phyloP scores from a whole-genome alignment of 2,888 invertebrate genomes.

The Smittia aterrima region DNA sequence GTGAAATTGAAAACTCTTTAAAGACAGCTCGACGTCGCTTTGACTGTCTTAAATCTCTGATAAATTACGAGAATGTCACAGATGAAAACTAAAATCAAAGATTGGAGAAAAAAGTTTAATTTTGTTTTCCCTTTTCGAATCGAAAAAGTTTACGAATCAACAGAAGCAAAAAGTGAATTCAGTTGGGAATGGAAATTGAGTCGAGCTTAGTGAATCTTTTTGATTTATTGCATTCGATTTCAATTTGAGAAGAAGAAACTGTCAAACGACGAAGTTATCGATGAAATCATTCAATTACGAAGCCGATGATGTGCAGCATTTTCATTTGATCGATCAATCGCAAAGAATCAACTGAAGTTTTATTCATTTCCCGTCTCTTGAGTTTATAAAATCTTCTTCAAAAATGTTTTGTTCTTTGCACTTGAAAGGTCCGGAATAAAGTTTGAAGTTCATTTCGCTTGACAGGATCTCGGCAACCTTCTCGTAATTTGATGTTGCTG shows the following conservation, averaged over 20 bases:
- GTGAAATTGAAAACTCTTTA: neutral
- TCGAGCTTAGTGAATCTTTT: constrained; percentile 23
- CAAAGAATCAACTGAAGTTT: neutral
- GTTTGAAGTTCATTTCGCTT: too few relatives aligned
- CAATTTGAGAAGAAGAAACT: neutral
- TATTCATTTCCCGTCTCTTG: neutral
- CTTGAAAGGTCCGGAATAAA: too few relatives aligned
- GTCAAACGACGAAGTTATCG: neutral
- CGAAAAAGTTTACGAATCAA: neutral
- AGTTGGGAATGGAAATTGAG: neutral
- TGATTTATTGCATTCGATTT: constrained; percentile 38
- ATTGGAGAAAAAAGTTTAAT: neutral
- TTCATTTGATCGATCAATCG: neutral
- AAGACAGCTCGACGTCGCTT: neutral
- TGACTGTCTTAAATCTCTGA: neutral
- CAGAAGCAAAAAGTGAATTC: neutral
- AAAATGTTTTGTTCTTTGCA: too few relatives aligned
- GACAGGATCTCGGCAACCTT: too few relatives aligned
- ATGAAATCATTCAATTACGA: constrained; percentile 2
- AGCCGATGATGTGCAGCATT: neutral
- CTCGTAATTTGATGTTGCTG: too few relatives aligned
- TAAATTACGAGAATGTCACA: constrained; percentile 19
- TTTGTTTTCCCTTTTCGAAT: neutral
- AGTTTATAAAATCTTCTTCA: too few relatives aligned
- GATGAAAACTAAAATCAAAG: neutral